These are phyloP conservation scores for Drosophila rufa DNA, from an alignment of 1,140 invertebrate genomes.

Conservation along the genomic window DNA sequence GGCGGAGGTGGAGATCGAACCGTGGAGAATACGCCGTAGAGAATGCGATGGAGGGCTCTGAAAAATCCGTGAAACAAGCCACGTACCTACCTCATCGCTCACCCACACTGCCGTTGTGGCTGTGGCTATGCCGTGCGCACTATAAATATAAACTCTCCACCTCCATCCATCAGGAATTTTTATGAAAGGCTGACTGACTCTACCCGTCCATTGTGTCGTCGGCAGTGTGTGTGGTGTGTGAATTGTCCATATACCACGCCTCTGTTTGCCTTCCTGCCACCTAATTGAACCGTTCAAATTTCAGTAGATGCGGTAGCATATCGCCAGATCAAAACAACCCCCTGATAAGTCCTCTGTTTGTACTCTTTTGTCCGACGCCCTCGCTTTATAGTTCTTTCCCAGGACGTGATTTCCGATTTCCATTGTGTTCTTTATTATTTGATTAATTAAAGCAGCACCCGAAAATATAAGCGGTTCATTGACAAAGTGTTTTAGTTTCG, in stretches of 20 bases:
- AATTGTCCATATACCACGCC: constrained; percentile 14
- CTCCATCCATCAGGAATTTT: constrained; percentile 27
- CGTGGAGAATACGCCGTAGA: constrained; percentile 13
- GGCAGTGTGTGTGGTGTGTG: constrained; percentile 8
- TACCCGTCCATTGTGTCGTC: constrained; percentile 19
- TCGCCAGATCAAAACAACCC: constrained; percentile 30
- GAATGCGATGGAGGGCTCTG: constrained; percentile 1
- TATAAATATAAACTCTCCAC: constrained; percentile 25
- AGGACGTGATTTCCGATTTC: constrained; percentile 29
- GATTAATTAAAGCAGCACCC: constrained; percentile 24
- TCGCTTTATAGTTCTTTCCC: constrained; percentile 20
- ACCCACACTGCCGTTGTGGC: constrained; percentile 11
- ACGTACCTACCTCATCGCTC: constrained; percentile 41
- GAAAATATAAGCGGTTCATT: constrained; percentile 8
- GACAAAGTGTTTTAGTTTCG: constrained; percentile 5
- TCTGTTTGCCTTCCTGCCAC: constrained; percentile 49
- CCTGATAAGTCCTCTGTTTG: constrained; percentile 9
- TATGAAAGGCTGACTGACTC: constrained; percentile 18
- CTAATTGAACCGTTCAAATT: constrained; percentile 63
- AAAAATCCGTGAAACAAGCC: constrained; percentile 25
- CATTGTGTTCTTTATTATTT: constrained; percentile 17
- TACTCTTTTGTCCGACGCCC: constrained; percentile 4
- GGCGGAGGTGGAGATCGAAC: background rate
- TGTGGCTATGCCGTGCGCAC: constrained; percentile 1
- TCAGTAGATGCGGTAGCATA: constrained; percentile 13